Evolutionary conservation across 1,140 invertebrate genomes (phyloP).

Genomic region (Ostrea edulis): DNA sequence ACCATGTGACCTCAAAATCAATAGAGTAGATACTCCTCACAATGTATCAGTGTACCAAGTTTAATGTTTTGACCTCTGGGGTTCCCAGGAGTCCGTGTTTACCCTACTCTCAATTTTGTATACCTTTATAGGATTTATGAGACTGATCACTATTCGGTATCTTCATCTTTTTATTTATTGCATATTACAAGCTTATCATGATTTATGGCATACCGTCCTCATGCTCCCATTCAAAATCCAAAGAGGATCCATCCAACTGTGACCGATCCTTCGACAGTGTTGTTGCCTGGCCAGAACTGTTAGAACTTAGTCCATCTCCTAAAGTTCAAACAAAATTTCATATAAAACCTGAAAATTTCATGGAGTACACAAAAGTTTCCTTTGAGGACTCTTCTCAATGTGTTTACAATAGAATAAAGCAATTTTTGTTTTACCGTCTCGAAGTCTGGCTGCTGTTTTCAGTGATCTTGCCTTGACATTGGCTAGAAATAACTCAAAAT

Average conservation of each 20-base stretch:
- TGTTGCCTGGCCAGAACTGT: slow-evolving; percentile 66
- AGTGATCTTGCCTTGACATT: slow-evolving; percentile 77
- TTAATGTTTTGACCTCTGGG: too few species aligned
- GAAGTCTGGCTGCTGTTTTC: slow-evolving; percentile 69
- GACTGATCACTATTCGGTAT: too few species aligned
- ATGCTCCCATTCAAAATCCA: slow-evolving; percentile 78
- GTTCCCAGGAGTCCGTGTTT: too few species aligned
- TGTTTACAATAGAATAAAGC: background rate
- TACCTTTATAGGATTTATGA: too few species aligned
- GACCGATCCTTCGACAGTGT: slow-evolving; percentile 72
- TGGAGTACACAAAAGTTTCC: background rate
- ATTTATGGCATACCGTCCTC: slow-evolving; percentile 71
- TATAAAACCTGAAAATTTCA: background rate
- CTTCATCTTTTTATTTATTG: too few species aligned
- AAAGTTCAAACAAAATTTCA: background rate
- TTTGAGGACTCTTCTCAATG: background rate
- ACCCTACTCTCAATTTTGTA: too few species aligned
- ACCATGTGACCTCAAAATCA: too few species aligned
- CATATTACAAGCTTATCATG: too few species aligned
- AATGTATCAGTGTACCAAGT: too few species aligned
- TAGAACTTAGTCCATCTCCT: slow-evolving; percentile 72
- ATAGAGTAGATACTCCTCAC: too few species aligned
- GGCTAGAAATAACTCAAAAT: slow-evolving; percentile 79
- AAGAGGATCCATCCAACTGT: slow-evolving; percentile 75
- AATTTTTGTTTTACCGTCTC: slow-evolving; percentile 58